Percentiles rank a stretch among this genome's conserved stretches.
Evolutionary conservation across 2,797 vertebrate genomes (phyloP).

Genomic region (Natrix natrix): DNA sequence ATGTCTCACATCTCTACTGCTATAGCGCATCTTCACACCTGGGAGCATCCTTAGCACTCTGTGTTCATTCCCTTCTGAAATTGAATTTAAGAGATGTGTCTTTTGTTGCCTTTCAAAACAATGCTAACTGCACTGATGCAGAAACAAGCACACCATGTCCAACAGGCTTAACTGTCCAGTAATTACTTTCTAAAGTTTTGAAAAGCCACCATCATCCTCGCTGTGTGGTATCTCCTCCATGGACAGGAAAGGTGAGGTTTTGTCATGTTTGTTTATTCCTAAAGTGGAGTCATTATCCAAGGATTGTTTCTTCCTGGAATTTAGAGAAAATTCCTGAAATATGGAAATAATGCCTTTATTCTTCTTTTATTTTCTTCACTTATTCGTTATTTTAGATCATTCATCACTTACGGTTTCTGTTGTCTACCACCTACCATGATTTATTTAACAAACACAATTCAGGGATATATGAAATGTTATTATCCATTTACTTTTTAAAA

Average conservation of each 20-base stretch:
- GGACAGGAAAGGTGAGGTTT: slow-evolving; percentile 11
- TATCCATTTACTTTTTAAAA: background rate
- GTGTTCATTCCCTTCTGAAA: background rate
- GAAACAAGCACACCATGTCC: background rate
- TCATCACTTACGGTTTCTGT: background rate
- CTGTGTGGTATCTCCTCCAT: background rate
- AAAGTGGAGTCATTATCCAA: background rate
- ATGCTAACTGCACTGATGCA: background rate
- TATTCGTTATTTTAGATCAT: background rate
- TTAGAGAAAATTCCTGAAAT: background rate
- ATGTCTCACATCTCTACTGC: background rate
- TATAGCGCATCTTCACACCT: background rate
- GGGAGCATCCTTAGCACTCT: background rate
- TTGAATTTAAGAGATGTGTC: background rate
- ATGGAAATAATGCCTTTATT: background rate
- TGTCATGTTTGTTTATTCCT: background rate
- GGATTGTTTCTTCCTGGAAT: background rate
- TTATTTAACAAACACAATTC: background rate
- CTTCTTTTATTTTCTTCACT: background rate
- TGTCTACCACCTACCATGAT: background rate
- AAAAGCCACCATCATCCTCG: background rate
- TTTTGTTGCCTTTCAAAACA: background rate
- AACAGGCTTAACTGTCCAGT: background rate
- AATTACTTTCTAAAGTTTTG: background rate
- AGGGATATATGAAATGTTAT: background rate